phyloP scores from a whole-genome alignment of 2,888 invertebrate species.

The Germaria angustata region DNA sequence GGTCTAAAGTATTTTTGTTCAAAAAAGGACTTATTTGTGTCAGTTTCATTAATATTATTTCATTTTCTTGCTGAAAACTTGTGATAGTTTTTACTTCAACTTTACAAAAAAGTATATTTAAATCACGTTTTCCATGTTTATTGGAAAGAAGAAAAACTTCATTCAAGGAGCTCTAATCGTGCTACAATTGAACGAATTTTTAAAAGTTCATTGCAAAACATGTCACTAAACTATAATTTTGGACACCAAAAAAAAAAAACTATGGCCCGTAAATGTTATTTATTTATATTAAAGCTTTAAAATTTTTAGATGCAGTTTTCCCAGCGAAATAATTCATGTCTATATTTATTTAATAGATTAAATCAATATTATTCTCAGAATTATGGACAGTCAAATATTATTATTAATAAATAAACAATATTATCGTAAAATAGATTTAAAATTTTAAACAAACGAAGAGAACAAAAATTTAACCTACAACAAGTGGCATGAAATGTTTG shows the following conservation, averaged over 20 bases:
- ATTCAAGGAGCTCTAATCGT: neutral
- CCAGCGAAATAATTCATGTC: neutral
- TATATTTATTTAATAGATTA: constrained; percentile 7
- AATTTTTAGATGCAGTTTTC: neutral
- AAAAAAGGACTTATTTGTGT: constrained; percentile 16
- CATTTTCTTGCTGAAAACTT: neutral
- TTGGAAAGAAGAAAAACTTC: neutral
- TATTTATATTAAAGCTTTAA: neutral
- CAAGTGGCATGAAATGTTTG: no score
- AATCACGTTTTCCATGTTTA: constrained; percentile 60
- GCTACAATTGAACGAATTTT: constrained; percentile 42
- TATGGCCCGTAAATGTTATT: neutral
- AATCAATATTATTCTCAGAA: neutral
- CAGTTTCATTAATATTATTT: neutral
- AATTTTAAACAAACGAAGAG: no score
- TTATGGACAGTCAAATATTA: neutral
- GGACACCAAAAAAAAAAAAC: neutral
- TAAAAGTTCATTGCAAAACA: constrained; percentile 57
- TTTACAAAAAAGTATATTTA: neutral
- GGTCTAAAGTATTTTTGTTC: neutral
- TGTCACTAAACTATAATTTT: constrained; percentile 18
- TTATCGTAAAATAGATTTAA: no score
- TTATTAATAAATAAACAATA: no score
- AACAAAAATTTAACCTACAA: no score
- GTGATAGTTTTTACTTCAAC: neutral